Base-by-base conservation (phyloP, 2,797 vertebrate species). In the Basileuterus tristriatus region DNA sequence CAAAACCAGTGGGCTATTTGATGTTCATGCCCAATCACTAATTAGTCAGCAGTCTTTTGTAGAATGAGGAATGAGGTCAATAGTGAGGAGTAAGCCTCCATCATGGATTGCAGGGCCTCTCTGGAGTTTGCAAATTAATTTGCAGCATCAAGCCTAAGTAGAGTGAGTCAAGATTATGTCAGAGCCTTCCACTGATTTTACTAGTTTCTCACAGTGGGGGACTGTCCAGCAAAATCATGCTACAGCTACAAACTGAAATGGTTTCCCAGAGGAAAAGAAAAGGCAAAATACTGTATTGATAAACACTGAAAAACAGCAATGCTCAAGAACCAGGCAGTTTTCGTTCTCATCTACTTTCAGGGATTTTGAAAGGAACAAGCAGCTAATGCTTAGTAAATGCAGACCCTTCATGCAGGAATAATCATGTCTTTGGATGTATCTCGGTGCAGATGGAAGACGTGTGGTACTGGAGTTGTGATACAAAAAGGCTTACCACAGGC, bases 401-500 rank as follows among this genome's bases (percentile, higher is more conserved):
- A 72, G 60, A 67, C 6, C 11, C 64, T 87, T 24, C 30, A 9
- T 30, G 27, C 20, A 65, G 34, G 11, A 65, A 37, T 74, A 79
- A 39, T 43, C 6, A 46, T 30, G 4, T 14, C 15, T 70, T 70
- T 71, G 34, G 24, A 59, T 56, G 9, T 56, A 26, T 43, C 10
- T 88, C 39, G 18, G 6, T 67, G 37, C 41, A 70, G 34, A 30
- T 2, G 3, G 59, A 82, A 81, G 22, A 20, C 6, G 8, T 27
- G 41, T 78, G 46, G 10, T 65, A 30, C 26, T 37, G 36, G 59
- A 62, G n/a, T 15, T 80, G 16, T 53, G 34, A 43, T 62, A 68
- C 0, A 4, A 46, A 55, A 63, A 64, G 1, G 1, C 53, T 91
- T 87, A 44, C 26, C 0, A 0, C 46, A 56, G 36, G 2, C 30